Base-by-base conservation (phyloP, 2,113 vertebrate species). In the Gymnocephalus cernua region DNA sequence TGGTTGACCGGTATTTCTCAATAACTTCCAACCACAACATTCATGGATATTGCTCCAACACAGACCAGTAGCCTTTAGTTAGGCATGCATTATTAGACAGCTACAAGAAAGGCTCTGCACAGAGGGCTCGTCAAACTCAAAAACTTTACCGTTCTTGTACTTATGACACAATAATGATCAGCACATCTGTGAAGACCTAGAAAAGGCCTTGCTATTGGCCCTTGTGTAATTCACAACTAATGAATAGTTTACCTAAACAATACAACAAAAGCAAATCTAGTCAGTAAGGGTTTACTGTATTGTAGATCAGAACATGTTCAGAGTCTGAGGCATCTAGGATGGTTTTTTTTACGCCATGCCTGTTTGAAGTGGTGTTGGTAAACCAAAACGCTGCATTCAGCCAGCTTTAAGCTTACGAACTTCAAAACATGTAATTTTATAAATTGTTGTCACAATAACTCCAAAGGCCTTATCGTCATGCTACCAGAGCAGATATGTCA, bases 1-100 rank as follows among this genome's bases (percentile, higher is more conserved):
- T 67, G 72, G 70, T 88, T 90, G 88, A 81, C 86, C 74, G 65
- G 67, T 83, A 69, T 82, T 75, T 66, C 38, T 69, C 38, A 12
- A 41, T 57, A 70, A 25, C 65, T 69, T 62, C 58, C 76, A 59
- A 79, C 77, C 80, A 71, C 87, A 86, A 47, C 50, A 75, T 66
- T 79, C 71, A 59, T 71, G 47, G 45, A 56, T 53, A 63, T 84
- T 82, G 63, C 74, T 50, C 29, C 25, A 56, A 61, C 50, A 69
- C 53, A 68, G 69, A 32, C 21, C 57, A 41, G 32, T 38, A 8
- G 58, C 59, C 16, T 47, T 85, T 66, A 85, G 73, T 83, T 83
- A 80, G 68, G 48, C 41, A 15, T 69, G 56, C 74, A 54, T 77
- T 74, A 82, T 88, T 81, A 79, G 61, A 87, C 64, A 59, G 73